A percentile compares a stretch with the other conserved stretches of the same genome.
phyloP scores from a whole-genome alignment of 1,140 invertebrate species.

The Achatina immaculata region DNA sequence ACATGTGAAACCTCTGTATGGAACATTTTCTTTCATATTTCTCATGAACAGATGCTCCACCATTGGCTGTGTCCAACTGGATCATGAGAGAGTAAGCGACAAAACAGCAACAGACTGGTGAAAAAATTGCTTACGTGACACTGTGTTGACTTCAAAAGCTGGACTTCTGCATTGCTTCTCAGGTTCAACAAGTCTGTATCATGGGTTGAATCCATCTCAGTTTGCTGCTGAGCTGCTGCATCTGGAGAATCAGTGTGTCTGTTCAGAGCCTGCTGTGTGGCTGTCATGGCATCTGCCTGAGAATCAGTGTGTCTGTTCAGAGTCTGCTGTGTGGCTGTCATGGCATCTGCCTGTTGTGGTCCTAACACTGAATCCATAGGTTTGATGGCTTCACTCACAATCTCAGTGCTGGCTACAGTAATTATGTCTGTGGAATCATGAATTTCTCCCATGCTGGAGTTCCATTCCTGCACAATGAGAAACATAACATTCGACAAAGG shows the following conservation, averaged over 20 bases:
- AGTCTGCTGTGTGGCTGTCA: constrained; percentile 3
- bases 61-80: too few species aligned
- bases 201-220: constrained; percentile 36
- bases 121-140: constrained; percentile 46
- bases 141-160: constrained; percentile 45
- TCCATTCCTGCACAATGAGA: constrained; percentile 10
- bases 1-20: too few species aligned
- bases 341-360: constrained; percentile 25
- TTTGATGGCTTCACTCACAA: not conserved
- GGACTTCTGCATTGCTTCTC: constrained; percentile 6
- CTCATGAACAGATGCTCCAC: too few species aligned
- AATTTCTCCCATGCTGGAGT: not conserved
- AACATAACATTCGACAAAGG: too few species aligned
- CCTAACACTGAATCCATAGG: constrained; percentile 8
- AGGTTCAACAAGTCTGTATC: constrained; percentile 38
- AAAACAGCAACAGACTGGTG: too few species aligned
- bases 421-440: not conserved
- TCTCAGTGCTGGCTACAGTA: not conserved
- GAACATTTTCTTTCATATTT: too few species aligned
- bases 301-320: not conserved
- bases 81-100: too few species aligned
- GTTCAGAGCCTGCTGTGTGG: not conserved
- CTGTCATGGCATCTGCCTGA: constrained; percentile 13
- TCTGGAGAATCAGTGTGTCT: not conserved
- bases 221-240: constrained; percentile 36